Conservation (phyloP, 2,888 invertebrate genomes). For the Nomada flava region DNA sequence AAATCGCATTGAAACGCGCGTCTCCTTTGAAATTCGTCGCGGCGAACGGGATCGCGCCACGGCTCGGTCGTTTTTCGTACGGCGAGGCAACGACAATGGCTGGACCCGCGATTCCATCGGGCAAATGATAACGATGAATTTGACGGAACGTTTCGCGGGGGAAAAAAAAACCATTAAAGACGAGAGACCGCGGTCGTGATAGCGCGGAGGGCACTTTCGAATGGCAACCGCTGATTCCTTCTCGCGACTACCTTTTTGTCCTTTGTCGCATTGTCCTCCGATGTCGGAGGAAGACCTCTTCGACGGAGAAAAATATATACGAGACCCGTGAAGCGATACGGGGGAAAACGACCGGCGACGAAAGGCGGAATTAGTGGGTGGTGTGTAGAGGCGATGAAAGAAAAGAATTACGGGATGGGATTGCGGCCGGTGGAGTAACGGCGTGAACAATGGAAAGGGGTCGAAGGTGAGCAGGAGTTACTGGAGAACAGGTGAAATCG, state of each 20-base stretch:
- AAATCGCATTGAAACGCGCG: slow-evolving; percentile 2
- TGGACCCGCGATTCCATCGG: neutral
- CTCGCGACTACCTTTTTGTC: neutral
- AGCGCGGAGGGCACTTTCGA: slow-evolving; percentile 12
- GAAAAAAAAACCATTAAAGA: neutral
- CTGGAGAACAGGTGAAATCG: slow-evolving; percentile 4
- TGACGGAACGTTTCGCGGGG: neutral
- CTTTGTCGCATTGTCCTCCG: neutral
- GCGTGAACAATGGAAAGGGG: slow-evolving; percentile 28
- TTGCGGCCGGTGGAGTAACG: slow-evolving; percentile 15
- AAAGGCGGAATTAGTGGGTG: neutral
- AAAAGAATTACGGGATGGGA: slow-evolving; percentile 25
- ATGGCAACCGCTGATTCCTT: slow-evolving; percentile 25
- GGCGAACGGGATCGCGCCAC: neutral
- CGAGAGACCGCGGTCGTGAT: slow-evolving; percentile 2
- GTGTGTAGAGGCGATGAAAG: neutral
- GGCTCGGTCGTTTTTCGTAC: neutral
- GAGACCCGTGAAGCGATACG: neutral
- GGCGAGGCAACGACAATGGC: slow-evolving; percentile 3
- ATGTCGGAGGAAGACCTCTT: slow-evolving; percentile 18
- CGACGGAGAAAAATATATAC: neutral
- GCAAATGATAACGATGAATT: slow-evolving; percentile 38
- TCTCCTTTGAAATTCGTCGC: neutral
- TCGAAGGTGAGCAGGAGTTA: slow-evolving; percentile 1
- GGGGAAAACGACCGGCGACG: slow-evolving; percentile 9